A percentile compares a stretch with the other conserved stretches of the same genome.
These are phyloP conservation scores for Philypnodon macrostomus DNA, from an alignment of 2,797 vertebrate genomes.

Conservation along the genomic window DNA sequence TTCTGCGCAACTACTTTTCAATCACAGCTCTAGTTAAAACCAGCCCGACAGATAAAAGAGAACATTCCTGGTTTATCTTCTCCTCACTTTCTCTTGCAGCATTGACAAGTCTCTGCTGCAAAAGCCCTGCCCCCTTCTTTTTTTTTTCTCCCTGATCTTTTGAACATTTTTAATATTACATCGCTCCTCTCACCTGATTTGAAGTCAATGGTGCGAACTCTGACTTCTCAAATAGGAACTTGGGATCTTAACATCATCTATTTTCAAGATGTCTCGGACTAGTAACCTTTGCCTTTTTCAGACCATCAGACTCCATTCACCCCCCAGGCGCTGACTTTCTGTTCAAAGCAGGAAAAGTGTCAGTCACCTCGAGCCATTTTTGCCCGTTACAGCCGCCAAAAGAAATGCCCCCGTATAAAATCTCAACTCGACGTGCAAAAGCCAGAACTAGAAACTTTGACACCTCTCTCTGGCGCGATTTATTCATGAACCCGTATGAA, in stretches of 20 bases:
- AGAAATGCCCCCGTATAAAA: conserved; percentile 8
- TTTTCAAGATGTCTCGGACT: background rate
- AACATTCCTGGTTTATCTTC: background rate
- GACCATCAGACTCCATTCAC: background rate
- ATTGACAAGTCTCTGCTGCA: background rate
- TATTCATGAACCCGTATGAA: conserved; percentile 40
- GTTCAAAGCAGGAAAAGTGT: conserved; percentile 4
- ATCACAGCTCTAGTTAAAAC: no score
- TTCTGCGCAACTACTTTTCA: no score
- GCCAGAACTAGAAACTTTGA: conserved; percentile 22
- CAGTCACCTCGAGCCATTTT: conserved; percentile 7
- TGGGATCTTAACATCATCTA: background rate
- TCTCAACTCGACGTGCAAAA: conserved; percentile 13
- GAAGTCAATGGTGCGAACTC: background rate
- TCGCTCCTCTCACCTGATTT: conserved; percentile 6
- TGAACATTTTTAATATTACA: conserved; percentile 11
- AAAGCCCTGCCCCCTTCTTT: background rate
- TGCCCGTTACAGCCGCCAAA: conserved; percentile 9
- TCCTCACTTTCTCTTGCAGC: background rate
- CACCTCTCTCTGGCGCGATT: conserved; percentile 13
- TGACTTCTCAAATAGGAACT: background rate
- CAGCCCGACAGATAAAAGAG: background rate
- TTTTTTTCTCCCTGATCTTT: no score
- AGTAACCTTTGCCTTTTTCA: background rate
- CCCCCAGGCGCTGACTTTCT: background rate